Base-by-base conservation (phyloP, 1,140 invertebrate genomes). In the Diploscapter pachys region DNA sequence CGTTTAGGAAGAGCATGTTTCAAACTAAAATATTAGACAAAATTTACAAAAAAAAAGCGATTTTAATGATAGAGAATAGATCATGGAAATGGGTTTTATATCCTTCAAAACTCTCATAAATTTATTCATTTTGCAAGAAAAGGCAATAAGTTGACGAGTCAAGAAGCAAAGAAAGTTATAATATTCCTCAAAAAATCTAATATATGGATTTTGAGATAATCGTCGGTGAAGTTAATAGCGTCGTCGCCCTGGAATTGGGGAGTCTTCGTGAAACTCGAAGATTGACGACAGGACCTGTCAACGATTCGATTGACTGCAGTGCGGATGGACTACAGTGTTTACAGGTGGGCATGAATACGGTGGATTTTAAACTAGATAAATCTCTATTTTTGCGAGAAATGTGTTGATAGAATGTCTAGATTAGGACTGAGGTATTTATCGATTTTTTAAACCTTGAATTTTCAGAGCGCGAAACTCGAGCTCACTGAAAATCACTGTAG, bases 401-500 rank as follows among this genome's bases (percentile, higher is more conserved):
- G 31, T 31, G 31, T 31, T 31, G 31, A 31, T 31, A 31, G 31
- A 31, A 31, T 31, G 31, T 31, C 31, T 31, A 31, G 31, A 31
- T 31, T 31, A 31, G 31, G 31, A 31, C 31, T 31, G 31, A 31
- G 31, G 31, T 31, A 31, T 31, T 31, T 31, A 31, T 31, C 31
- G 31, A 31, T 31, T 31, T 31, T 31, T 31, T 31, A 31, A 31
- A 31, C 31, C 31, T 31, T 31, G 31, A 31, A 31, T 31, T 31
- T 31, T 31, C 31, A 31, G n/a, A 48, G 51, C 54, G 56, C 56
- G 49, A 9, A 5, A 5, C 66, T 55, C 6, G 50, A 52, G 6
- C 48, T 54, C 6, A 93, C 92, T 8, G 91, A 96, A 87, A 97
- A 95, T 87, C 91, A 93, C 78, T 98, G 96, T 88, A 98, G 98